Evolutionary conservation across 2,888 invertebrate genomes (phyloP).

Genomic region (Leucophora obtusa): DNA sequence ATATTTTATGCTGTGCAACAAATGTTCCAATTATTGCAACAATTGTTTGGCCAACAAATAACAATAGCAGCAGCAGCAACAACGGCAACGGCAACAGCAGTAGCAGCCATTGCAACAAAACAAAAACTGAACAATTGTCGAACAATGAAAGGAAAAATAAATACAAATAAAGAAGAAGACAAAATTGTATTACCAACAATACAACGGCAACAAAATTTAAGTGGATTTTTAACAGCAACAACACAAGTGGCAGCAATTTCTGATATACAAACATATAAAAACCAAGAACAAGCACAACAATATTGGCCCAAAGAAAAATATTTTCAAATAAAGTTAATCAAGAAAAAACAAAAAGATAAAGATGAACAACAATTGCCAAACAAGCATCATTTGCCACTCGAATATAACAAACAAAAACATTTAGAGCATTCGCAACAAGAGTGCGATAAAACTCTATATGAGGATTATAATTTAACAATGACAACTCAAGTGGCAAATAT

Average conservation of each 20-base stretch:
- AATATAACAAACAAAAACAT: conserved; percentile 10
- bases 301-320: conserved; percentile 55
- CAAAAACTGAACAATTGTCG: conserved; percentile 38
- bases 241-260: conserved; percentile 48
- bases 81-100: conserved; percentile 17
- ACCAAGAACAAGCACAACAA: conserved; percentile 4
- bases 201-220: conserved; percentile 31
- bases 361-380: conserved; percentile 9
- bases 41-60: conserved; percentile 61
- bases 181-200: conserved; percentile 27
- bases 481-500: conserved; percentile 48
- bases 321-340: conserved; percentile 57
- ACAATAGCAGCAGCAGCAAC: conserved; percentile 27
- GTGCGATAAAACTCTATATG: conserved; percentile 46
- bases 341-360: conserved; percentile 30
- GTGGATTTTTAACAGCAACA: conserved; percentile 18
- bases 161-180: conserved; percentile 27
- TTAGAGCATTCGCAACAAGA: conserved; percentile 33
- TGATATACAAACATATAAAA: conserved; percentile 34
- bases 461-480: conserved; percentile 37
- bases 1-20: conserved; percentile 62
- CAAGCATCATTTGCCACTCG: conserved; percentile 6
- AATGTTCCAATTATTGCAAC: conserved; percentile 65
- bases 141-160: conserved; percentile 23
- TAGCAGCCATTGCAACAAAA: conserved; percentile 18